phyloP scores from a whole-genome alignment of 2,888 invertebrate genomes.

The Gisinianus flammeolus region DNA sequence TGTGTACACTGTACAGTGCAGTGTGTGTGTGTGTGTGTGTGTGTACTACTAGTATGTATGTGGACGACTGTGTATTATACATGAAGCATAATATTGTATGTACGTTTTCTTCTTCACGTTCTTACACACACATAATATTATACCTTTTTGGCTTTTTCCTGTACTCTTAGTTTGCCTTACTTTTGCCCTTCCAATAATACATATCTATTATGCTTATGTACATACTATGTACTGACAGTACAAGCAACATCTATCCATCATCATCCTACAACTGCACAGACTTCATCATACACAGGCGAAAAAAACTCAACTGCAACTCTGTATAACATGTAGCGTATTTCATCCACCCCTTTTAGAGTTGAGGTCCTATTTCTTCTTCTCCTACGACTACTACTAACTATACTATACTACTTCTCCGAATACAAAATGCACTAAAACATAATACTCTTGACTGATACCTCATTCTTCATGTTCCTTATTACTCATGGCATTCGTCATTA shows the following conservation, averaged over 20 bases:
- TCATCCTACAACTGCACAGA: too few relatives aligned
- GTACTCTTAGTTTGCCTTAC: background rate
- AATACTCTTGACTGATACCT: background rate
- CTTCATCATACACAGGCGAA: too few relatives aligned
- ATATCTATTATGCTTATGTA: background rate
- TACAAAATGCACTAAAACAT: background rate
- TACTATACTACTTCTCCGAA: background rate
- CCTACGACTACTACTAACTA: background rate
- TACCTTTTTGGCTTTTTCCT: background rate
- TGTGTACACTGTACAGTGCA: background rate
- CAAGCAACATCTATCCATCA: background rate
- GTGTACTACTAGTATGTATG: background rate
- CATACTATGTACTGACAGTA: too few relatives aligned
- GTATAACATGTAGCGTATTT: background rate
- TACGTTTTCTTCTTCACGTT: too few relatives aligned
- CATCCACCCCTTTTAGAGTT: constrained; percentile 5
- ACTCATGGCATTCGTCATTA: background rate
- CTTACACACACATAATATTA: too few relatives aligned
- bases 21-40: background rate
- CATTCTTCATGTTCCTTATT: background rate
- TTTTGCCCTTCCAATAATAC: too few relatives aligned
- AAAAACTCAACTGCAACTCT: background rate
- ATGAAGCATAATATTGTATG: too few relatives aligned
- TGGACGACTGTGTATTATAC: background rate
- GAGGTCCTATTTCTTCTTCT: constrained; percentile 9